Conservation (phyloP, 2,888 invertebrate genomes). For the Phyllotreta striolata region DNA sequence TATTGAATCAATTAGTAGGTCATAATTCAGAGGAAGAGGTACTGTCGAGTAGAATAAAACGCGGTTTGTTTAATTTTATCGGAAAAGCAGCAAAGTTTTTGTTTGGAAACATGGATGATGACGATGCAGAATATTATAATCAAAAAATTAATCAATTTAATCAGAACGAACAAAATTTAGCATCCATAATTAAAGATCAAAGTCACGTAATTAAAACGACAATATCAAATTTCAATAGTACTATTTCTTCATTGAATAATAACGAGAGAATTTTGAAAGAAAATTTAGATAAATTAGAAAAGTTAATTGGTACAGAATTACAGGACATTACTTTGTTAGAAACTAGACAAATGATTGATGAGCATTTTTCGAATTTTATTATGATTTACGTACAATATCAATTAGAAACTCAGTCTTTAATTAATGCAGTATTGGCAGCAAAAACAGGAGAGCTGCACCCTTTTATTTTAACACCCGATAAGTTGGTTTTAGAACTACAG, state of each 20-base stretch:
- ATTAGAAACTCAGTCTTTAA: slow-evolving; percentile 4
- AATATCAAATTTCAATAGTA: slow-evolving; percentile 35
- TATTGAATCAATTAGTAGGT: slow-evolving; percentile 9
- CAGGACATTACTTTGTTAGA: slow-evolving; percentile 6
- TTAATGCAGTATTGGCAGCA: slow-evolving; percentile 26
- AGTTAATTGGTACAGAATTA: background rate
- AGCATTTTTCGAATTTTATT: slow-evolving; percentile 32
- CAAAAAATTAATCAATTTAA: slow-evolving; percentile 26
- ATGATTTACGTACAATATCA: slow-evolving; percentile 27
- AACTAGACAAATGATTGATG: slow-evolving; percentile 18
- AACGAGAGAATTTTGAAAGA: slow-evolving; percentile 30
- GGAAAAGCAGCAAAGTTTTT: slow-evolving; percentile 25
- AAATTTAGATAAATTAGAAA: slow-evolving; percentile 23
- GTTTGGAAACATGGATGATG: slow-evolving; percentile 32
- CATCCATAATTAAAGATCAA: slow-evolving; percentile 21
- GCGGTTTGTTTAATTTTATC: slow-evolving; percentile 25
- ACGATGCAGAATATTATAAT: slow-evolving; percentile 34
- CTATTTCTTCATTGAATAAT: slow-evolving; percentile 24
- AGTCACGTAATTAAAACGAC: slow-evolving; percentile 35
- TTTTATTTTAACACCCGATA: slow-evolving; percentile 30
- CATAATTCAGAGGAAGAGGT: background rate
- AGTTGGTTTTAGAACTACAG: slow-evolving; percentile 23
- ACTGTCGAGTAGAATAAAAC: background rate
- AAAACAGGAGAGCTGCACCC: slow-evolving; percentile 31
- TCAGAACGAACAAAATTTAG: slow-evolving; percentile 6